Conservation (phyloP, 2,797 vertebrate genomes). For the Gadopsis marmoratus region DNA sequence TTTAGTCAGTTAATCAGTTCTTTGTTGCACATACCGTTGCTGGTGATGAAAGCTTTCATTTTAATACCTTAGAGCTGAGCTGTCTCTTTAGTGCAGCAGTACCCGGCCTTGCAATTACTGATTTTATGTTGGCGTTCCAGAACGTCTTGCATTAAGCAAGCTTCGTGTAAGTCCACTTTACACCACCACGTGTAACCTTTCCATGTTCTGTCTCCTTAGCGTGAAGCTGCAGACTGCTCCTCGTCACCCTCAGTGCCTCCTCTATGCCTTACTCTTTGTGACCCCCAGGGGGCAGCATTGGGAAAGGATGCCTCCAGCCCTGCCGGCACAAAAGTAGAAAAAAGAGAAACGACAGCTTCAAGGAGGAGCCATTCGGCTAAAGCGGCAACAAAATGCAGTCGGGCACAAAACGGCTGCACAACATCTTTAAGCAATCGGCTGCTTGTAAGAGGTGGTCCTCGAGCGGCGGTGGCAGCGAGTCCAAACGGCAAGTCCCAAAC, state of each 20-base stretch:
- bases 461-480: constrained; percentile 8
- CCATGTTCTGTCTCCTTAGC: constrained; percentile 30
- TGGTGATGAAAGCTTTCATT: neutral
- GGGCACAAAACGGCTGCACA: neutral
- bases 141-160: neutral
- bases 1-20: neutral
- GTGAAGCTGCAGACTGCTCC: constrained; percentile 45
- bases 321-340: constrained; percentile 34
- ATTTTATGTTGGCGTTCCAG: neutral
- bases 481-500: constrained; percentile 14
- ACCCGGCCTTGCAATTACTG: neutral
- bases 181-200: neutral
- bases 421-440: constrained; percentile 16
- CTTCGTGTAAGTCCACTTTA: neutral
- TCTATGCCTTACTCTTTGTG: constrained; percentile 70
- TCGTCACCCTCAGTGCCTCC: constrained; percentile 57
- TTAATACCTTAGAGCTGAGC: neutral
- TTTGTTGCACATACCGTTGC: neutral
- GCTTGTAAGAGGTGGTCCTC: constrained; percentile 37
- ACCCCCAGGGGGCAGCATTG: constrained; percentile 55
- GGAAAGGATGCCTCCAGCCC: constrained; percentile 51
- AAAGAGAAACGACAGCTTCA: neutral
- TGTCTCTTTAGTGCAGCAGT: neutral
- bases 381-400: constrained; percentile 10
- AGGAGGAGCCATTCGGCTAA: constrained; percentile 37